Percentiles rank a stretch among this genome's conserved stretches.
Conservation (phyloP, 53 echinoderm and acorn worm genomes). For the Zoroaster sp. region DNA sequence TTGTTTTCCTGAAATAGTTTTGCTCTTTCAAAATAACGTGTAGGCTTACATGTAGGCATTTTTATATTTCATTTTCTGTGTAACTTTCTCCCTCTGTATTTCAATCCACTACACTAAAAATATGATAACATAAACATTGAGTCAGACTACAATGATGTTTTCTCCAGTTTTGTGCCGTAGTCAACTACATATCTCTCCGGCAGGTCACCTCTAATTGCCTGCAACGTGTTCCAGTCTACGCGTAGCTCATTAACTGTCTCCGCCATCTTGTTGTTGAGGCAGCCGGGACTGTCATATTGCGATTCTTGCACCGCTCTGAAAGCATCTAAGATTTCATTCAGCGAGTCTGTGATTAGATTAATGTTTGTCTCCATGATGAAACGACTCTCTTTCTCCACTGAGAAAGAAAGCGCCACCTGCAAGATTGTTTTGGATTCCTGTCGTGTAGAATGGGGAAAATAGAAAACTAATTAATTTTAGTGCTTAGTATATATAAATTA, state of each 20-base stretch:
- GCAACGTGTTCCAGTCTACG: conserved; percentile 15
- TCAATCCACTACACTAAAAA: too few relatives aligned
- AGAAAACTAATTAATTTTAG: too few relatives aligned
- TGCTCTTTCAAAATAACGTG: too few relatives aligned
- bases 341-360: conserved; percentile 30
- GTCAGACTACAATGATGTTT: not conserved
- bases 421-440: conserved; percentile 29
- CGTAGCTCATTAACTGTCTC: not conserved
- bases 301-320: not conserved
- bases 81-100: too few relatives aligned
- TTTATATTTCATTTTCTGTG: too few relatives aligned
- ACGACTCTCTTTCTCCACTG: conserved; percentile 27
- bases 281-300: not conserved
- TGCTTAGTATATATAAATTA: too few relatives aligned
- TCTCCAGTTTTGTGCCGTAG: conserved; percentile 1
- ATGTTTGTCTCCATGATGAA: conserved; percentile 32
- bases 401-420: conserved; percentile 8
- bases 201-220: not conserved
- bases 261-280: not conserved
- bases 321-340: conserved; percentile 21
- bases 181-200: conserved; percentile 20
- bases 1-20: too few relatives aligned
- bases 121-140: not conserved
- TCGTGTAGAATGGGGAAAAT: not conserved
- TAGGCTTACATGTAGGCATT: too few relatives aligned